These are phyloP conservation scores for Sclerurus mexicanus DNA, from an alignment of 2,113 vertebrate genomes.

Conservation along the genomic window DNA sequence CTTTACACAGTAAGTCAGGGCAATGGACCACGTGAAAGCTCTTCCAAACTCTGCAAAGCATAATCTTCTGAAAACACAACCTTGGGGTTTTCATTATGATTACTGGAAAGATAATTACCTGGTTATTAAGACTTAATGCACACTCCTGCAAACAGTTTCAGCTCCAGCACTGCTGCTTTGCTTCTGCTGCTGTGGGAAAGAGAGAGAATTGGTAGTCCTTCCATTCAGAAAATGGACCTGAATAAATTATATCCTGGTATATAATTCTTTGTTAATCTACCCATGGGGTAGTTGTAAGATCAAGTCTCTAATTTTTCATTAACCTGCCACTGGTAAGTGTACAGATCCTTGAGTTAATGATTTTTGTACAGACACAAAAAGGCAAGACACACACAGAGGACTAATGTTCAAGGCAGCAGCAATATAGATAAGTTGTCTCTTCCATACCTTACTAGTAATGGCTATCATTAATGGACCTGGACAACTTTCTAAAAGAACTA, in stretches of 20 bases:
- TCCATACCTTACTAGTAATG: neutral
- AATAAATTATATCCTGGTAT: neutral
- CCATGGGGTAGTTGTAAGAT: neutral
- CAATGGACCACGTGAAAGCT: neutral
- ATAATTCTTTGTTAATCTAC: neutral
- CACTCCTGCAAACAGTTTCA: neutral
- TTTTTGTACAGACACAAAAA: neutral
- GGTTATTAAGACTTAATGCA: slow-evolving; percentile 29
- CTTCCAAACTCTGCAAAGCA: neutral
- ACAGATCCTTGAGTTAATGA: neutral
- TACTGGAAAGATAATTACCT: slow-evolving; percentile 6
- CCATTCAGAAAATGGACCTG: neutral
- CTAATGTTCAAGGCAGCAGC: neutral
- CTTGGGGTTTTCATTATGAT: neutral
- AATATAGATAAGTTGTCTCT: neutral
- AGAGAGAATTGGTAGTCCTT: neutral
- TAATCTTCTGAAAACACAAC: neutral
- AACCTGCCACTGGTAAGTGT: neutral
- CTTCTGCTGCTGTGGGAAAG: neutral
- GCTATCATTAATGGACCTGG: neutral
- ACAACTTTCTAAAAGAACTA: neutral
- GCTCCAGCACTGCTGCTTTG: neutral
- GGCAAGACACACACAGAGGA: neutral
- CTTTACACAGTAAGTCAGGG: neutral
- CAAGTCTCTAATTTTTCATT: neutral